Base-by-base conservation (phyloP, 2,888 invertebrate genomes). In the Oeneis ivallda region DNA sequence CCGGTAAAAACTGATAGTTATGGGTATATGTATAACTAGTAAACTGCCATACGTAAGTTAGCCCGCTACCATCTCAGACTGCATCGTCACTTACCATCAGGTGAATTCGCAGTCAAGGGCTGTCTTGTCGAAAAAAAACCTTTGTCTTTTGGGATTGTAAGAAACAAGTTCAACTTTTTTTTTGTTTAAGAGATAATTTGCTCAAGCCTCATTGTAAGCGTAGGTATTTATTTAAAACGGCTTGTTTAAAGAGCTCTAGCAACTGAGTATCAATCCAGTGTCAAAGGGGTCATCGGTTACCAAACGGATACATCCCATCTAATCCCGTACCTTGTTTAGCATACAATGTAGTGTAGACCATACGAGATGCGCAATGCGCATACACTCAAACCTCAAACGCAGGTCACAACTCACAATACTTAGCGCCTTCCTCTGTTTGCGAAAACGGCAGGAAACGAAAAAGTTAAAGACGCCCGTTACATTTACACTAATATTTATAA, bases 301-400 rank as follows among this genome's bases (percentile, higher is more conserved):
- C 69, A 72, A 83, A 81, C 84, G 85, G 84, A 81, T 83, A 82
- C 81, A 79, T 81, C 81, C 77, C 84, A 83, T 85, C 85, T 74
- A 75, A 74, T 69, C 71, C 68, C 65, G 70, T 75, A 70, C 76
- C 69, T 59, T 71, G 76, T 79, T 87, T 87, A 79, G 78, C 87
- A 88, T 86, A 88, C 87, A 88, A 88, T 87, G 75, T 75, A 73
- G 76, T 75, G 79, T 74, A 79, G 80, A 26, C 50, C 56, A 19
- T 56, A 56, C 41, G 53, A 79, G 83, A 87, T 87, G 88, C 84
- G 84, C 32, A 2, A 34, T n/a, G n/a, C 26, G 3, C 86, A 89
- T 90, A 86, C 85, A 85, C 75, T 72, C 72, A 63, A 76, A 49
- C 61, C 54, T n/a, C 75, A 79, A 78, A 72, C 60, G 37, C 72